These are phyloP conservation scores for Zosterops pallidus DNA, from an alignment of 2,113 vertebrate species.

Conservation along the genomic window DNA sequence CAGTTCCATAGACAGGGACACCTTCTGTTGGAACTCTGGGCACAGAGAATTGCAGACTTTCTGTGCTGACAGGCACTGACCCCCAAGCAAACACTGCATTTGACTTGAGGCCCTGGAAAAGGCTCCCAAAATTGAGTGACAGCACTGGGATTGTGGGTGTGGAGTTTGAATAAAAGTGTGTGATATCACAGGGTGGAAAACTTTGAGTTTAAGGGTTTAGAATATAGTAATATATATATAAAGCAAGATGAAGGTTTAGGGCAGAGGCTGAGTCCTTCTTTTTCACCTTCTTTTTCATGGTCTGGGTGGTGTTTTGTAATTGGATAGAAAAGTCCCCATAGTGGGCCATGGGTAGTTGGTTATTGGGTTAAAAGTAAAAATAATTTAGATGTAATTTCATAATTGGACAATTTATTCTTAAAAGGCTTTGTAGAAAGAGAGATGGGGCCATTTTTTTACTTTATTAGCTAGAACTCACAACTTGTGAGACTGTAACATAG, in stretches of 20 bases:
- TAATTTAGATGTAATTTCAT: not conserved
- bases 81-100: not conserved
- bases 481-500: not conserved
- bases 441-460: not conserved
- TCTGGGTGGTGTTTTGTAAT: not conserved
- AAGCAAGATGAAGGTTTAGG: not conserved
- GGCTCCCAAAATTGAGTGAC: not conserved
- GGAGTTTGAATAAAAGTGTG: not conserved
- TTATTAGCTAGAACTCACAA: not conserved
- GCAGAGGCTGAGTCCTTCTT: not conserved
- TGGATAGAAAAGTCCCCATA: not conserved
- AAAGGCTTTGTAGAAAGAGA: not conserved
- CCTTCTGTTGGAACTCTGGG: not conserved
- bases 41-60: not conserved
- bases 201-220: not conserved
- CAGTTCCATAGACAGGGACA: not conserved
- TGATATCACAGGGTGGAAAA: not conserved
- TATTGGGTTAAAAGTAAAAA: not conserved
- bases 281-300: not conserved
- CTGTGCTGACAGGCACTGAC: not conserved
- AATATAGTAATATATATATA: not conserved
- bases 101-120: not conserved
- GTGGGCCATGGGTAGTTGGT: fast-evolving
- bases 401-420: not conserved
- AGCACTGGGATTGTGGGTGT: not conserved